Conservation (phyloP, 2,797 vertebrate species). For the Cyclopterus lumpus region DNA sequence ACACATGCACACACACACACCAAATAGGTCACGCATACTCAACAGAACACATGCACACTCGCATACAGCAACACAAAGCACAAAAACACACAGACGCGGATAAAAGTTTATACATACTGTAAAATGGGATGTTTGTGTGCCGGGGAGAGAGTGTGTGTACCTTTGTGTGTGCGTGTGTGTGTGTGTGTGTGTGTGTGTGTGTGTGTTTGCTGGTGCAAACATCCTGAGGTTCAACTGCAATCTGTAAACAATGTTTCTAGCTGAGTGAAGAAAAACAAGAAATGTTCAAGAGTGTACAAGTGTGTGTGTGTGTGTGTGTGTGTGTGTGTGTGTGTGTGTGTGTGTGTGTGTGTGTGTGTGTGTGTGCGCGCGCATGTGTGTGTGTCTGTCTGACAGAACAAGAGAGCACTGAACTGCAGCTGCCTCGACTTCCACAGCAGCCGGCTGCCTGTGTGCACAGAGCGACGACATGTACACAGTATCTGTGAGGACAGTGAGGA, state of each 20-base stretch:
- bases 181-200: constrained; percentile 5
- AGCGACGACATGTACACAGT: constrained; percentile 7
- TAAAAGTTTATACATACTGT: constrained; percentile 50
- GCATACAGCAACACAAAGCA: background rate
- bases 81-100: constrained; percentile 24
- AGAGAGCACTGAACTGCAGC: constrained; percentile 61
- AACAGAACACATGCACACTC: constrained; percentile 16
- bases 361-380: background rate
- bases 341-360: background rate
- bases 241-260: constrained; percentile 69
- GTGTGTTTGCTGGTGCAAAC: constrained; percentile 30
- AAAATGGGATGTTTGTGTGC: constrained; percentile 40
- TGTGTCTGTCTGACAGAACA: constrained; percentile 30
- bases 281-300: constrained; percentile 52
- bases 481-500: constrained; percentile 21
- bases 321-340: background rate
- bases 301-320: background rate
- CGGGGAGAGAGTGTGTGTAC: background rate
- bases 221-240: constrained; percentile 57
- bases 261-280: constrained; percentile 68
- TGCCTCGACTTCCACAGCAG: constrained; percentile 50
- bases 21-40: background rate
- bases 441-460: constrained; percentile 24
- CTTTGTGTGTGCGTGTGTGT: constrained; percentile 9
- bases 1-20: constrained; percentile 12